Conservation (phyloP, 2,888 invertebrate genomes). For the Anoplius nigerrimus region DNA sequence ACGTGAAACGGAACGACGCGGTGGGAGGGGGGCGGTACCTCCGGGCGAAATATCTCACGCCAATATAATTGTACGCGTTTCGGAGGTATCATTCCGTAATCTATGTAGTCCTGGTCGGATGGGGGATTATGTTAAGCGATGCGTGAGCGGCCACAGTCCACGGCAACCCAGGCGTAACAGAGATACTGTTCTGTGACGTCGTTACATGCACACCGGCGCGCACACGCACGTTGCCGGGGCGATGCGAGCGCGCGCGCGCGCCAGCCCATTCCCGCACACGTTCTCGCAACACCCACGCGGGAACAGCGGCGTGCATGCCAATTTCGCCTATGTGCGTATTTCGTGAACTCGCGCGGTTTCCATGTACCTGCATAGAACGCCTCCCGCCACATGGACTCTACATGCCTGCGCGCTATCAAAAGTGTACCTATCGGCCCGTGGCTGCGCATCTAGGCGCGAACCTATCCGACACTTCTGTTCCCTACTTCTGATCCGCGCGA, state of each 20-base stretch:
- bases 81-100: slow-evolving; percentile 66
- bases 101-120: slow-evolving; percentile 62
- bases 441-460: too few relatives aligned
- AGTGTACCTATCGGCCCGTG: too few relatives aligned
- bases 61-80: slow-evolving; percentile 60
- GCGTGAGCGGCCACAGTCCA: slow-evolving; percentile 73
- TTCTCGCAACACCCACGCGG: too few relatives aligned
- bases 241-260: neutral
- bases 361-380: too few relatives aligned
- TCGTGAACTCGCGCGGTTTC: too few relatives aligned
- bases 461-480: too few relatives aligned
- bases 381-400: too few relatives aligned
- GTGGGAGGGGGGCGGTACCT: neutral
- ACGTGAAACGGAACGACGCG: neutral
- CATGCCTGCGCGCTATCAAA: too few relatives aligned
- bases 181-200: slow-evolving; percentile 72
- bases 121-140: slow-evolving; percentile 72
- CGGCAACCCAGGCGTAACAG: slow-evolving; percentile 70
- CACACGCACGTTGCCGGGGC: slow-evolving; percentile 19
- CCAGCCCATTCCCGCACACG: neutral
- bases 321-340: too few relatives aligned
- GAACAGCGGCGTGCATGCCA: too few relatives aligned
- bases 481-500: too few relatives aligned
- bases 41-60: slow-evolving; percentile 48
- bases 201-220: slow-evolving; percentile 49